Conservation (phyloP, 2,113 vertebrate genomes). For the Cynoglossus semilaevis region DNA sequence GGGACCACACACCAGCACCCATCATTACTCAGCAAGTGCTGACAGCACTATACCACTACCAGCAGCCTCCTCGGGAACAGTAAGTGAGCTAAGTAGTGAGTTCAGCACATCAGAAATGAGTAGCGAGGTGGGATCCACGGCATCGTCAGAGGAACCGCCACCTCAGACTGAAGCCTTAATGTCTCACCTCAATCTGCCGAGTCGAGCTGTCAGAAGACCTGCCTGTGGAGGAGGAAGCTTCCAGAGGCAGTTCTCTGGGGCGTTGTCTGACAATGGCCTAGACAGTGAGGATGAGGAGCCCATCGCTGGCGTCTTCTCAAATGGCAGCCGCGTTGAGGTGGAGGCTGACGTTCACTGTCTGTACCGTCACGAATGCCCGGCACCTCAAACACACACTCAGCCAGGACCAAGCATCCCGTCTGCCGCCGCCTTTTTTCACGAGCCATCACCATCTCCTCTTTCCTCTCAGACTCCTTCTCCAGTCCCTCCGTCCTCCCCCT, state of each 20-base stretch:
- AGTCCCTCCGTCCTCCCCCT: slow-evolving; percentile 80
- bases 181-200: slow-evolving; percentile 77
- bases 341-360: slow-evolving; percentile 92
- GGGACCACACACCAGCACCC: slow-evolving; percentile 65
- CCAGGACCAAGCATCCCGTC: slow-evolving; percentile 13
- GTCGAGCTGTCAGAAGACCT: slow-evolving; percentile 46
- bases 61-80: slow-evolving; percentile 78
- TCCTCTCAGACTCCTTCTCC: slow-evolving; percentile 75
- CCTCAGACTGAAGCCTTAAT: slow-evolving; percentile 68
- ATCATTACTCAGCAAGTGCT: slow-evolving; percentile 44
- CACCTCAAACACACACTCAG: slow-evolving; percentile 30
- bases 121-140: slow-evolving; percentile 96
- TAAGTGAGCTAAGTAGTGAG: slow-evolving; percentile 82
- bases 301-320: slow-evolving; percentile 93
- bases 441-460: slow-evolving; percentile 39
- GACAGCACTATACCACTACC: slow-evolving; percentile 68
- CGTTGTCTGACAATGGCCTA: slow-evolving; percentile 93
- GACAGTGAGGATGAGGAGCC: slow-evolving; percentile 97
- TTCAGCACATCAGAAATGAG: slow-evolving; percentile 98
- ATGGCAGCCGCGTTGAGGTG: slow-evolving; percentile 93
- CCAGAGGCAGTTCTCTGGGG: slow-evolving; percentile 94
- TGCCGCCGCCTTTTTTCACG: slow-evolving; percentile 2
- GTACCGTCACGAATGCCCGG: slow-evolving; percentile 45
- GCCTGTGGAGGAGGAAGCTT: slow-evolving; percentile 76
- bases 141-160: slow-evolving; percentile 90